Evolutionary conservation across 2,113 vertebrate genomes (phyloP), one percentile per base, ranked within the genome.

Genomic region (Peromyscus maniculatus): DNA sequence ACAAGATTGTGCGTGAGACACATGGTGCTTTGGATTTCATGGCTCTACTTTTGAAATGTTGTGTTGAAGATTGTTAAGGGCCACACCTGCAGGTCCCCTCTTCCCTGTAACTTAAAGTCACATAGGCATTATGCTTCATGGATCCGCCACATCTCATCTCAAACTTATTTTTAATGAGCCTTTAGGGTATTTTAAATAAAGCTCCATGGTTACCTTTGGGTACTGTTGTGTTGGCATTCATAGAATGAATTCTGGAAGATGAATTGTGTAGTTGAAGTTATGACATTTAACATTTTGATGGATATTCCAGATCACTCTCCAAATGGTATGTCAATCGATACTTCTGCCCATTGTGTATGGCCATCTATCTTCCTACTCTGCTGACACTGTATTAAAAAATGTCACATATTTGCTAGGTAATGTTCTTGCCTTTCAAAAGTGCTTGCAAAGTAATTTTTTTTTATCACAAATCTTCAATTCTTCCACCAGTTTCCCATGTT

Each of bases 371-470:
- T 89, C 43, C 83, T 49, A 75, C 57, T 71, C 71, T 89, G 57
- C 80, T 71, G 83, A 46, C 11, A 49, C 0, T 71, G 46, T 72
- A 43, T 92, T 91, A 87, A 86, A 90, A 89, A 83, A 59, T 46
- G n/a, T 96, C 72, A 78, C 33, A 46, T 92, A 59, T 96, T 97
- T 91, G 86, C 43, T 91, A 66, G 55, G 39, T 80, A 67, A 89
- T 94, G 83, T 75, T 82, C n/a, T 64, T 80, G 80, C 91, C 64
- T 96, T 97, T 96, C 72, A 95, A 96, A 96, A 94, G 75, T 77
- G 22, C 75, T 96, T 97, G 62, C 74, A 93, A 95, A 75, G 89
- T 66, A 62, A 89, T 46, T 39, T 39, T 55, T 78, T 94, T 91
- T 96, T 80, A 62, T 97, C 49, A 84, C 75, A 89, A 78, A 26